Evolutionary conservation across 2,888 invertebrate genomes (phyloP).

Genomic region (Cheilosia soror): DNA sequence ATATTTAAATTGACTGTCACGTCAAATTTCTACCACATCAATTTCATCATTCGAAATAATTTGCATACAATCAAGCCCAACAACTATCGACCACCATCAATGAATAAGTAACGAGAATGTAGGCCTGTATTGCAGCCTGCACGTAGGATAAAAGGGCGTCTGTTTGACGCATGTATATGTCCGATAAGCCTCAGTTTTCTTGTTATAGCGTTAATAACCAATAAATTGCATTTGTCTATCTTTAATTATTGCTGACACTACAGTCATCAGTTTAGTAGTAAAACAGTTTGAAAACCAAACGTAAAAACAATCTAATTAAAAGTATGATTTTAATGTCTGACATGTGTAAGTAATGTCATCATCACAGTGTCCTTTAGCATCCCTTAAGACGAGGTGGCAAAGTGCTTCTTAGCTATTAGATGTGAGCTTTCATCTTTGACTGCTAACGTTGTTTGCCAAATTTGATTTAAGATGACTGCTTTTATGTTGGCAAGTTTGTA

Average conservation of each 20-base stretch:
- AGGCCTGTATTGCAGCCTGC: conserved; percentile 2
- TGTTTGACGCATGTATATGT: conserved; percentile 33
- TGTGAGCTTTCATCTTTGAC: conserved; percentile 61
- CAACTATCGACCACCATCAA: conserved; percentile 43
- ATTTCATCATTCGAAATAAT: conserved; percentile 21
- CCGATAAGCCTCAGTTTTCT: not conserved
- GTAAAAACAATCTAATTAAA: conserved; percentile 46
- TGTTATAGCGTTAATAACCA: conserved; percentile 33
- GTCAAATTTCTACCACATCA: conserved; percentile 45
- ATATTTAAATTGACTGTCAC: conserved; percentile 34
- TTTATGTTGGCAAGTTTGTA: conserved; percentile 10
- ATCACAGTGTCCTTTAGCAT: conserved; percentile 14
- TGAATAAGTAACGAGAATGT: conserved; percentile 60
- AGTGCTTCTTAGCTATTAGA: conserved; percentile 7
- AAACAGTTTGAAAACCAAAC: conserved; percentile 45
- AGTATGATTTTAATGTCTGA: conserved; percentile 21
- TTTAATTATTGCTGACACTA: not conserved
- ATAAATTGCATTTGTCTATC: conserved; percentile 13
- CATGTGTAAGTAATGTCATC: conserved; percentile 39
- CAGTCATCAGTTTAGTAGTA: conserved; percentile 10
- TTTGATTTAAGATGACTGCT: conserved; percentile 56
- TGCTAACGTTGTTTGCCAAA: conserved; percentile 49
- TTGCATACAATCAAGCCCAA: conserved; percentile 56
- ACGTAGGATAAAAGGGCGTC: conserved; percentile 29
- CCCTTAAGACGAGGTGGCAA: conserved; percentile 19